Percentiles rank a stretch among this genome's conserved stretches.
phyloP scores from a whole-genome alignment of 2,888 invertebrate species.

The Aleiodes testaceus region DNA sequence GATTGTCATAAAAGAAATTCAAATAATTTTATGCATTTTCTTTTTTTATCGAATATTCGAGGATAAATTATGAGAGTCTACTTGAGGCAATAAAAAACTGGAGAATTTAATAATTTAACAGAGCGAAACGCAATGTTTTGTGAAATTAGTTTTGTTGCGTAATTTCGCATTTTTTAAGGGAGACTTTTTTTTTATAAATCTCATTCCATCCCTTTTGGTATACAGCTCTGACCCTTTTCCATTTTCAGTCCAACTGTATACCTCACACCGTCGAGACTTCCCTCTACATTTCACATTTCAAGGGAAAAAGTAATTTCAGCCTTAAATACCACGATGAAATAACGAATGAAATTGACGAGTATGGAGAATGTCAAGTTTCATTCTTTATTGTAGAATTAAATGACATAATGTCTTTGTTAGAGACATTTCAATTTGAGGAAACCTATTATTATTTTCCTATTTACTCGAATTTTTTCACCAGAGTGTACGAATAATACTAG shows the following conservation, averaged over 20 bases:
- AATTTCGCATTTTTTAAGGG: conserved; percentile 52
- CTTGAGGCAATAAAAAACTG: conserved; percentile 11
- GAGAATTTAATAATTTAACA: conserved; percentile 60
- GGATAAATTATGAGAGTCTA: background rate
- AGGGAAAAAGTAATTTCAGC: conserved; percentile 29
- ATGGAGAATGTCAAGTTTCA: conserved; percentile 40
- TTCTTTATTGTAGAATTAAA: background rate
- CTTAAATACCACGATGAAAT: conserved; percentile 46
- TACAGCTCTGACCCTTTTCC: conserved; percentile 29
- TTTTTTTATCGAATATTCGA: conserved; percentile 16
- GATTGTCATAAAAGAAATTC: background rate
- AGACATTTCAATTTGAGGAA: no score
- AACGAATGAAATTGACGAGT: conserved; percentile 35
- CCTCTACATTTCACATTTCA: conserved; percentile 3
- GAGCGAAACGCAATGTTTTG: conserved; percentile 60
- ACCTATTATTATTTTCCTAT: no score
- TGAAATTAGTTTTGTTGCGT: conserved; percentile 63
- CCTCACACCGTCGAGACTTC: background rate
- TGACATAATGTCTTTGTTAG: no score
- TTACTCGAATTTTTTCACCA: no score
- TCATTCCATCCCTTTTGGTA: conserved; percentile 32
- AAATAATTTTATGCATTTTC: background rate
- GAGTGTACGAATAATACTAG: conserved; percentile 2
- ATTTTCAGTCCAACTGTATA: conserved; percentile 15
- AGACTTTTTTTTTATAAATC: conserved; percentile 3